These are phyloP conservation scores for Pterois miles DNA, from an alignment of 2,797 vertebrate genomes.

Conservation along the genomic window DNA sequence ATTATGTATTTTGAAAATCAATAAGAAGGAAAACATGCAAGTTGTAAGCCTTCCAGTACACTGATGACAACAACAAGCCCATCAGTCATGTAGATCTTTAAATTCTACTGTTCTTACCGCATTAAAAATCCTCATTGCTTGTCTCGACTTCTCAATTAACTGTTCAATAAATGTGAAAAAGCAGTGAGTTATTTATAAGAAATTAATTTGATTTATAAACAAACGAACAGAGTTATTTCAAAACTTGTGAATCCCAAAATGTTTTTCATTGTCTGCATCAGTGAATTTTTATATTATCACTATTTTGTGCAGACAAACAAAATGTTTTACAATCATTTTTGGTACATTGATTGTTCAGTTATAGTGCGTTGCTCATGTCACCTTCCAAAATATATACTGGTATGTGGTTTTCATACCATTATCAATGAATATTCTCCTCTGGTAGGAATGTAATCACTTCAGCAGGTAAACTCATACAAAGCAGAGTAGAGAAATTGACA, in stretches of 20 bases:
- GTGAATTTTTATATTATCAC: neutral
- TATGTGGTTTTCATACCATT: neutral
- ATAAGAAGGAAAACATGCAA: slow-evolving; percentile 3
- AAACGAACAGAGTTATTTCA: neutral
- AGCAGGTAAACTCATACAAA: neutral
- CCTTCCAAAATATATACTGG: neutral
- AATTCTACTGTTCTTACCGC: neutral
- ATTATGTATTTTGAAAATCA: neutral
- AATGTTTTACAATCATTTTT: neutral
- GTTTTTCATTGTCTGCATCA: neutral
- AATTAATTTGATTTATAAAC: neutral
- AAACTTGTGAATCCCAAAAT: neutral
- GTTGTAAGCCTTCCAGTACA: neutral
- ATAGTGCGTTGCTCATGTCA: neutral
- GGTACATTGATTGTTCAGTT: neutral
- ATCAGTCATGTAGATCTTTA: neutral
- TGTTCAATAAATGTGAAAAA: neutral
- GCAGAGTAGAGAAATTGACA: neutral
- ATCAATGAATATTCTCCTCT: neutral
- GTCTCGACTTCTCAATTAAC: neutral
- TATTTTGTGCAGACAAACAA: neutral
- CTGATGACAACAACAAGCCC: neutral
- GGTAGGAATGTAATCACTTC: neutral
- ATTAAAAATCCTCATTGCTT: neutral
- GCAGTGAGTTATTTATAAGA: neutral